phyloP scores from a whole-genome alignment of 2,888 invertebrate genomes.

The Drosophila ezoana region DNA sequence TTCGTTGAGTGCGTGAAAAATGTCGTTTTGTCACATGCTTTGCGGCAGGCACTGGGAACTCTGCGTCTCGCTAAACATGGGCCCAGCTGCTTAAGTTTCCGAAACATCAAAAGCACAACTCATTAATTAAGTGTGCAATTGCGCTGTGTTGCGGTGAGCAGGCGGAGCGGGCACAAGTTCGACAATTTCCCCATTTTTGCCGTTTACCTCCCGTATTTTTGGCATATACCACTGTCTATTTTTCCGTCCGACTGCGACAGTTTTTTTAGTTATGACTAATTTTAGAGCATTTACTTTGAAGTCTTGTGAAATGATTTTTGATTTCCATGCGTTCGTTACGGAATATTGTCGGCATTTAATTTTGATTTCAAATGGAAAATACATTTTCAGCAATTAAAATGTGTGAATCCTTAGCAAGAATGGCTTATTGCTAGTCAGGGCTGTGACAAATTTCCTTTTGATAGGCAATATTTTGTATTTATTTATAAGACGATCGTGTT shows the following conservation, averaged over 20 bases:
- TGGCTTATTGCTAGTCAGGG: neutral
- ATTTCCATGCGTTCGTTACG: constrained; percentile 12
- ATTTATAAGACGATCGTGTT: constrained; percentile 30
- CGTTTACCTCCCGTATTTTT: constrained; percentile 53
- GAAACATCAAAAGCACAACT: constrained; percentile 80
- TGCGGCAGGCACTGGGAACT: constrained; percentile 6
- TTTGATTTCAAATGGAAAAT: constrained; percentile 12
- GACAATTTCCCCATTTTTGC: constrained; percentile 28
- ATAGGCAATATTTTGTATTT: constrained; percentile 12
- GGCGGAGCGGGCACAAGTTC: constrained; percentile 10
- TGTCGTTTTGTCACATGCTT: constrained; percentile 73
- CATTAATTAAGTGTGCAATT: constrained; percentile 84
- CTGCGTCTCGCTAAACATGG: constrained; percentile 14
- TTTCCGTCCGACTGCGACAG: constrained; percentile 40
- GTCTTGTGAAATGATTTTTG: constrained; percentile 47
- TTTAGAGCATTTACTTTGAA: constrained; percentile 71
- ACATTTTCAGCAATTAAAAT: constrained; percentile 10
- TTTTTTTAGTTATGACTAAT: constrained; percentile 62
- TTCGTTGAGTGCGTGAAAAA: constrained; percentile 73
- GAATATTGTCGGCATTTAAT: constrained; percentile 6
- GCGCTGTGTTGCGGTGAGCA: constrained; percentile 38
- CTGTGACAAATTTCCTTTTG: constrained; percentile 34
- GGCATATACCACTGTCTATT: constrained; percentile 44
- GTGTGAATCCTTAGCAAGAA: neutral
- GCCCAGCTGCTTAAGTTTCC: constrained; percentile 64